Percentiles rank a stretch among this genome's conserved stretches.
Conservation (phyloP, 2,113 vertebrate genomes). For the Phainopepla nitens region DNA sequence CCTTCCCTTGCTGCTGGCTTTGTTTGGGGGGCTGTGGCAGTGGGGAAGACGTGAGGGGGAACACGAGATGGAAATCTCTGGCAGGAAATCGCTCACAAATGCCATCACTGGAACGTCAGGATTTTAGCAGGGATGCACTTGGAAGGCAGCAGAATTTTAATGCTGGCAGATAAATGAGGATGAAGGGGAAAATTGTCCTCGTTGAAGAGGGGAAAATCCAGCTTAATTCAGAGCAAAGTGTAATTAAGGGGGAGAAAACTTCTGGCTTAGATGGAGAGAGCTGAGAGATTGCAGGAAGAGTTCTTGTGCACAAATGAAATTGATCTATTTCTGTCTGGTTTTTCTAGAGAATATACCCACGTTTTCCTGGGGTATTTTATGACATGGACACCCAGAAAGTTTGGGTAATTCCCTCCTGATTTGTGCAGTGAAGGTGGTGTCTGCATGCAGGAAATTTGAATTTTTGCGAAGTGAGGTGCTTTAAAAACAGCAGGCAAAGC, state of each 20-base stretch:
- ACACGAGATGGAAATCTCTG: background rate
- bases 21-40: background rate
- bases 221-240: background rate
- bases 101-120: background rate
- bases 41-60: background rate
- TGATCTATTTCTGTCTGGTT: fast-evolving
- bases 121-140: background rate
- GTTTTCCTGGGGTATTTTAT: background rate
- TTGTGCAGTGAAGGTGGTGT: background rate
- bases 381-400: background rate
- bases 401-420: background rate
- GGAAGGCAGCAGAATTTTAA: background rate
- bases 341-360: background rate
- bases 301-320: background rate
- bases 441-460: background rate
- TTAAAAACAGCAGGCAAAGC: background rate
- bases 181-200: background rate
- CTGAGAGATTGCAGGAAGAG: background rate
- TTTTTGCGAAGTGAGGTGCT: background rate
- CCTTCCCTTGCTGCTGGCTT: background rate
- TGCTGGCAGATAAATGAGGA: background rate
- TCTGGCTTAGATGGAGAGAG: background rate
- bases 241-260: background rate
- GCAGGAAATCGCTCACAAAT: background rate
- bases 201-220: background rate